Conservation (phyloP, 2,113 vertebrate species). For the Plotosus lineatus region DNA sequence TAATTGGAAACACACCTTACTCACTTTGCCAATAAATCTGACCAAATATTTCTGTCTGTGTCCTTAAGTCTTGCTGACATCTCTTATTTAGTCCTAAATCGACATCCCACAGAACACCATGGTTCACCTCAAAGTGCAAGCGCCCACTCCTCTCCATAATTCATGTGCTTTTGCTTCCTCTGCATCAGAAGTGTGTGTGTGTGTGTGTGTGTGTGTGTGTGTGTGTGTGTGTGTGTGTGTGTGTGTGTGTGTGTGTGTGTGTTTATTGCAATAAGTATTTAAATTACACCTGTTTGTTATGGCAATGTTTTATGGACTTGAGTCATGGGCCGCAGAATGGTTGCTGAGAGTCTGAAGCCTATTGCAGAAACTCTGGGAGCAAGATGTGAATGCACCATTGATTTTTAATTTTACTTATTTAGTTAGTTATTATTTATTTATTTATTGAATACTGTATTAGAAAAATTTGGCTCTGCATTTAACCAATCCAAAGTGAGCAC, state of each 20-base stretch:
- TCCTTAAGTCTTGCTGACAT: constrained; percentile 29
- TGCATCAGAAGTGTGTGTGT: constrained; percentile 32
- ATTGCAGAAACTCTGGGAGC: not conserved
- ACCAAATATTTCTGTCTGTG: constrained; percentile 18
- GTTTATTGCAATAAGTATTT: constrained; percentile 29
- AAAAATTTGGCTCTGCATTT: too few species aligned
- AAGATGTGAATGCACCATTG: not conserved
- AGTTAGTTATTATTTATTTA: too few species aligned
- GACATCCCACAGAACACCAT: constrained; percentile 32
- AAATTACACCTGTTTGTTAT: constrained; percentile 41
- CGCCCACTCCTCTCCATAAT: not conserved
- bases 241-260: too few species aligned
- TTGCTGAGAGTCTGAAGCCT: not conserved
- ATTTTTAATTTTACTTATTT: too few species aligned
- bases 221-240: too few species aligned
- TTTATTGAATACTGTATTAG: too few species aligned
- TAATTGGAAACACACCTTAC: constrained; percentile 47
- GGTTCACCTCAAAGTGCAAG: constrained; percentile 15
- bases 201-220: too few species aligned
- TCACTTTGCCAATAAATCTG: not conserved
- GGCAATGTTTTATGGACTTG: constrained; percentile 21
- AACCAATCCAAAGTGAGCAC: too few species aligned
- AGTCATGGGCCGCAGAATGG: not conserved
- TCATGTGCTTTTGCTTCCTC: constrained; percentile 25
- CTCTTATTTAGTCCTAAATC: constrained; percentile 31